These are phyloP conservation scores for Rutilus rutilus DNA, from an alignment of 2,113 vertebrate genomes.

Conservation along the genomic window DNA sequence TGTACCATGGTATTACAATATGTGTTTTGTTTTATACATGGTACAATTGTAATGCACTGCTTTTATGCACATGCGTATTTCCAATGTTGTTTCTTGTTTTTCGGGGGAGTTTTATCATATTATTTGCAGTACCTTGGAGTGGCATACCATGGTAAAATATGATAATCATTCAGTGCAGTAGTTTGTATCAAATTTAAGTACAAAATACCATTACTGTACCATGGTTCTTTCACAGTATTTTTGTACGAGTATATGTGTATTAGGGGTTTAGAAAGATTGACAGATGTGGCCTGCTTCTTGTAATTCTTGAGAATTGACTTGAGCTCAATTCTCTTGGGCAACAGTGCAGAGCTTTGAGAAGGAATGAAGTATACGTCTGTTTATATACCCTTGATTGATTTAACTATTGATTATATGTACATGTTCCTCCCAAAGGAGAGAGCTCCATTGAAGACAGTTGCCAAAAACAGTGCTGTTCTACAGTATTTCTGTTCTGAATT, in stretches of 20 bases:
- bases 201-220: no score
- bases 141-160: not conserved
- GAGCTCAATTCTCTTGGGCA: not conserved
- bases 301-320: not conserved
- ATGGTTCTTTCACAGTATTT: no score
- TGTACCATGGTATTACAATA: not conserved
- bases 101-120: not conserved
- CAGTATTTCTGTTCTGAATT: constrained; percentile 6
- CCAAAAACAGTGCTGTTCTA: not conserved
- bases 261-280: not conserved
- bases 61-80: not conserved
- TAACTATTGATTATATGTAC: constrained; percentile 20
- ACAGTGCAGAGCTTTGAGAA: not conserved
- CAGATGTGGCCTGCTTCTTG: not conserved
- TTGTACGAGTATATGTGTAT: not conserved
- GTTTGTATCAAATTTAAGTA: not conserved
- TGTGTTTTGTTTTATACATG: no score
- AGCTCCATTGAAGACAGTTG: constrained; percentile 4
- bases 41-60: not conserved
- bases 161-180: not conserved
- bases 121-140: not conserved
- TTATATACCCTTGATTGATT: constrained; percentile 13
- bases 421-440: not conserved
- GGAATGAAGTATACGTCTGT: not conserved
- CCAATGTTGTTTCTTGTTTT: not conserved